Conservation (phyloP, 2,888 invertebrate genomes). For the Drosophila neutralis region DNA sequence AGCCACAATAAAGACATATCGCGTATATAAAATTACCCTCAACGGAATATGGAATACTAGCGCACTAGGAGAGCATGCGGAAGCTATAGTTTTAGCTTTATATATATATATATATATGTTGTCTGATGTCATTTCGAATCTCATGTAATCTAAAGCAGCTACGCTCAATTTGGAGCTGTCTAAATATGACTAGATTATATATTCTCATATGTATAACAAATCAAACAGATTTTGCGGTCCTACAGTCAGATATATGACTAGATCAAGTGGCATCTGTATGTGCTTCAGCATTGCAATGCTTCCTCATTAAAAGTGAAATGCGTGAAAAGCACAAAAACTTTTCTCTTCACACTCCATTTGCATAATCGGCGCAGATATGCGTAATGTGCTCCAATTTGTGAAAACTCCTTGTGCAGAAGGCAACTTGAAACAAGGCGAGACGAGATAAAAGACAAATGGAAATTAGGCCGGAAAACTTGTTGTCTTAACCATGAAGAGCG, state of each 20-base stretch:
- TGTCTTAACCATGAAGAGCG: not conserved
- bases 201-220: slow-evolving; percentile 10
- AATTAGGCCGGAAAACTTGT: not conserved
- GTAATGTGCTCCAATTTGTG: not conserved
- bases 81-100: slow-evolving; percentile 18
- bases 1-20: slow-evolving; percentile 66
- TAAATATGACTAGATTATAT: slow-evolving; percentile 4
- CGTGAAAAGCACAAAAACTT: not conserved
- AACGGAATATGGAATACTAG: slow-evolving; percentile 10
- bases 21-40: slow-evolving; percentile 48
- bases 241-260: not conserved
- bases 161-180: slow-evolving; percentile 17
- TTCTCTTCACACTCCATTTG: slow-evolving; percentile 8
- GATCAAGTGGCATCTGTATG: not conserved
- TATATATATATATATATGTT: not conserved
- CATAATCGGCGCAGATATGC: slow-evolving; percentile 16
- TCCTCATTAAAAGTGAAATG: slow-evolving; percentile 7
- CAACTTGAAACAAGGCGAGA: not conserved
- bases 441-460: not conserved
- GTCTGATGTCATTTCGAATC: slow-evolving; percentile 48
- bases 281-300: not conserved
- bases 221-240: slow-evolving; percentile 22
- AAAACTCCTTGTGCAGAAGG: slow-evolving; percentile 2
- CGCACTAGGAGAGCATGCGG: slow-evolving; percentile 32
- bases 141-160: slow-evolving; percentile 30